Base-by-base conservation (phyloP, 2,797 vertebrate species). In the Anniella stebbinsi region DNA sequence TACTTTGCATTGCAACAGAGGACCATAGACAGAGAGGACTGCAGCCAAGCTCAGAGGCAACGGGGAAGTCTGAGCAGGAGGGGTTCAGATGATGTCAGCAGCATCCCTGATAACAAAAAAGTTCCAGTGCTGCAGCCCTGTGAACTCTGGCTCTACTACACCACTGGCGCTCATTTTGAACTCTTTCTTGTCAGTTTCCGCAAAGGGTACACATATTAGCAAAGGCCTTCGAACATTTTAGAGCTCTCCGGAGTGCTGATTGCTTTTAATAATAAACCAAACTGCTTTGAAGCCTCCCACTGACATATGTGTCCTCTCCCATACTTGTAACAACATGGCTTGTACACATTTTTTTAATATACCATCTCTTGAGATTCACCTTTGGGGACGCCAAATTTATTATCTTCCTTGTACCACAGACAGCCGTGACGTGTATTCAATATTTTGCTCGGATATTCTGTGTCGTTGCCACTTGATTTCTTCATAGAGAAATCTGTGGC, bases 381-480 rank as follows among this genome's bases (percentile, higher is more conserved):
- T 98, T 98, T 98, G 25, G 98, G 98, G 92, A 98, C 98, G 95
- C 98, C 98, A 94, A 98, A 99, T 96, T 98, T 98, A 93, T 97
- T 98, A 97, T 99, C 98, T 94, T 98, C 98, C 96, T 98, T 98
- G 95, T 98, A 98, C 98, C 98, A 98, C 81, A 98, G 94, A 78
- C 97, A 97, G 83, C 98, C 98, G 25, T 96, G 96, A 9, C 96
- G 93, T 7, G 89, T 96, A 87, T 96, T 96, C 30, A 98, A 84
- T 23, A 98, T 97, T 94, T 96, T 97, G 80, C 97, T 95, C 0
- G 98, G 98, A 89, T 98, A 98, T 76, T 98, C 97, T 0, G 96
- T 96, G 92, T 98, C 97, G 0, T 96, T 96, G 70, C 97, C 97
- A 95, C 98, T 98, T 0, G 97, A 95, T 17, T 93, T 88, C 91